A percentile compares a stretch with the other conserved stretches of the same genome.
Conservation (phyloP, 2,888 invertebrate genomes). For the Zaprionus lineosus region DNA sequence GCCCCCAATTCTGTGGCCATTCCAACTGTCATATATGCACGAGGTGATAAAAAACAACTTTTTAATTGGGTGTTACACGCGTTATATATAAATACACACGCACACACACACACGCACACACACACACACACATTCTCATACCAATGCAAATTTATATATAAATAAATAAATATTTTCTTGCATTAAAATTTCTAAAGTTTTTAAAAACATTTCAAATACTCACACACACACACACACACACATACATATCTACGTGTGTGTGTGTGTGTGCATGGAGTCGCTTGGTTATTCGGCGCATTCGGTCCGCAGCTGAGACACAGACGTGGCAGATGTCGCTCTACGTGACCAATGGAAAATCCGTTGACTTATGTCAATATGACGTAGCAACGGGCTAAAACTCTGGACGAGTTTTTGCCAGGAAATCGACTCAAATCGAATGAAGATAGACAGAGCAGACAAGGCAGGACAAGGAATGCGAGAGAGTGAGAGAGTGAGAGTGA, state of each 20-base stretch:
- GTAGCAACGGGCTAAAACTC: conserved; percentile 33
- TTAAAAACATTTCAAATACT: conserved; percentile 36
- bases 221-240: conserved; percentile 47
- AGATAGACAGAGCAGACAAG: conserved; percentile 71
- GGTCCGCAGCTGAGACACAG: conserved; percentile 20
- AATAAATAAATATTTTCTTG: too few relatives aligned
- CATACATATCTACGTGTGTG: background rate
- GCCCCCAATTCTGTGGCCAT: conserved; percentile 54
- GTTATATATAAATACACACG: too few relatives aligned
- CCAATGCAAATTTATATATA: too few relatives aligned
- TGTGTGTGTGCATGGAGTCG: background rate
- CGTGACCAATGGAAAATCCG: conserved; percentile 78
- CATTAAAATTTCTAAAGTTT: conserved; percentile 41
- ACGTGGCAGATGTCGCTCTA: conserved; percentile 55
- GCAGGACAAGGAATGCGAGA: conserved; percentile 5
- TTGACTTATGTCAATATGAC: conserved; percentile 76
- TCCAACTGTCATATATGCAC: conserved; percentile 58
- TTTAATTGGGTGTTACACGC: conserved; percentile 71
- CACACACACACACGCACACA: too few relatives aligned
- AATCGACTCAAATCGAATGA: conserved; percentile 74
- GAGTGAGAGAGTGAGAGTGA: too few relatives aligned
- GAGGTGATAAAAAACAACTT: conserved; percentile 72
- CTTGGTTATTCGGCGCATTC: conserved; percentile 1
- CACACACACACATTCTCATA: too few relatives aligned
- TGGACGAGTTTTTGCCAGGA: conserved; percentile 64